Evolutionary conservation across 2,888 invertebrate species (phyloP), one percentile per base, ranked within the genome.

Genomic region (Oasisia sp.): DNA sequence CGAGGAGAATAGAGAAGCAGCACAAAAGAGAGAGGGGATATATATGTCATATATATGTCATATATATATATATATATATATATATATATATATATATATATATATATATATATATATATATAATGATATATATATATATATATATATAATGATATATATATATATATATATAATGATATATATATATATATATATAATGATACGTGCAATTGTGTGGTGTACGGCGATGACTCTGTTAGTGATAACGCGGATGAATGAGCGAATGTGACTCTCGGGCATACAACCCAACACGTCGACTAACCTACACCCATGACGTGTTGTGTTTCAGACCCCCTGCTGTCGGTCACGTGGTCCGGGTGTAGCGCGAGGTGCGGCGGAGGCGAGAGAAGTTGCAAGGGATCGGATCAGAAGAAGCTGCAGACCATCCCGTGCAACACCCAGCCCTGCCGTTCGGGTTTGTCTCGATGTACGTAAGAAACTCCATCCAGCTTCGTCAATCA

Each of bases 31-130:
- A 38, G 38, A 38, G 38, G 38, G 38, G 38, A 38, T n/a, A n/a
- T n/a, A n/a, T n/a, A n/a, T n/a, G n/a, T n/a, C n/a, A n/a, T n/a
- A n/a, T n/a, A n/a, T n/a, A n/a, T n/a, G n/a, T n/a, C 32, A 32
- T 58, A 91, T 58, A 14, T 50, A 91, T n/a, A 91, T 91, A 1
- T 5, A n/a, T n/a, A 0, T 50, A 50, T 45, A 44, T 91, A 56
- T 44, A 32, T 91, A 12, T n/a, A 32, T 91, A 91, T 58, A 32
- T 32, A 91, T 58, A 74, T 91, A 91, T n/a, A 74, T 74, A n/a
- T 58, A 32, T 32, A 58, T 58, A 58, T 50, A 91, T 58, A 58
- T 32, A 50, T n/a, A 32, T 91, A 91, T 56, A 32, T 91, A 91
- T 19, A 58, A n/a, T 58, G 14, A 32, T 44, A 91, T 58, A 58